phyloP scores from a whole-genome alignment of 2,888 invertebrate species.

The Cephus nigrinus region DNA sequence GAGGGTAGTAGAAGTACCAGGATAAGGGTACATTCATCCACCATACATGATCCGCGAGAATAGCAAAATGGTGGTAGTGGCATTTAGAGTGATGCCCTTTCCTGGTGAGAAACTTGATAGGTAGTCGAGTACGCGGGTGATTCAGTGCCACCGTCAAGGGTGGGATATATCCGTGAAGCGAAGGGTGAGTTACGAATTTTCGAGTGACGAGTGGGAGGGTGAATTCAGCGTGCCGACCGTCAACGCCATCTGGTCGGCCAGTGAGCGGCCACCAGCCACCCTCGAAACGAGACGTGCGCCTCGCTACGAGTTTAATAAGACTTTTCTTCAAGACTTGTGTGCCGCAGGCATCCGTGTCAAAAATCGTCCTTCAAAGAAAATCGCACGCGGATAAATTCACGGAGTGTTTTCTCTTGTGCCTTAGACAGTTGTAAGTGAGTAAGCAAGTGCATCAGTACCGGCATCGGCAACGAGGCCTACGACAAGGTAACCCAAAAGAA shows the following conservation, averaged over 20 bases:
- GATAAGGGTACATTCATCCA: not conserved
- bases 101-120: not conserved
- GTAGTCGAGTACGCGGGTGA: conserved; percentile 16
- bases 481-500: not conserved
- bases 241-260: conserved; percentile 54
- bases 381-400: not conserved
- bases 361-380: not conserved
- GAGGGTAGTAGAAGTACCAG: not conserved
- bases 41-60: not conserved
- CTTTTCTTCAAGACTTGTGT: conserved; percentile 25
- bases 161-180: conserved; percentile 19
- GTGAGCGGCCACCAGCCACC: conserved; percentile 46
- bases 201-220: conserved; percentile 26
- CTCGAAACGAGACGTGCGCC: conserved; percentile 32
- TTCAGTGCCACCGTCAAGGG: conserved; percentile 21
- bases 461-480: not conserved
- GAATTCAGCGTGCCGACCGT: conserved; percentile 27
- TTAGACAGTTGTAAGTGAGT: not conserved
- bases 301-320: not conserved
- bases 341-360: conserved; percentile 30
- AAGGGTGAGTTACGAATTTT: conserved; percentile 19
- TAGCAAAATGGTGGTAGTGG: not conserved
- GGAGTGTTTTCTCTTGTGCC: not conserved
- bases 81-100: not conserved
- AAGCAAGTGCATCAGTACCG: not conserved